A percentile compares a stretch with the other conserved stretches of the same genome.
These are phyloP conservation scores for Apostichopus japonicus DNA, from an alignment of 35 echinoderm and acorn worm genomes.

Conservation along the genomic window DNA sequence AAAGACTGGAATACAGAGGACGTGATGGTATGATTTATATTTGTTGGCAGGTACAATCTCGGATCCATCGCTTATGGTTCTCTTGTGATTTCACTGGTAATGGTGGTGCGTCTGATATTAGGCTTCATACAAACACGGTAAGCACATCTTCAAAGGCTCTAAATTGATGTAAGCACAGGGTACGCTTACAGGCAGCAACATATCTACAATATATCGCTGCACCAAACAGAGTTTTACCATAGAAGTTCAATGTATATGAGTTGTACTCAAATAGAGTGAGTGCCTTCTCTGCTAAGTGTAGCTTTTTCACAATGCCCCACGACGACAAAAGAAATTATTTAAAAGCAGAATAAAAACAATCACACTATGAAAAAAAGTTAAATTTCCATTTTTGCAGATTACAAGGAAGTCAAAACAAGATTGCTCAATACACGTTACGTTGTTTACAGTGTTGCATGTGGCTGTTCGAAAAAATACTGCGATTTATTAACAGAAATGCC, in stretches of 20 bases:
- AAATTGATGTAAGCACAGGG: too few species aligned
- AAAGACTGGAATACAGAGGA: neutral
- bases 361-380: too few species aligned
- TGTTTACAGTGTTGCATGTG: constrained; percentile 91
- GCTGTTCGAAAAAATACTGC: constrained; percentile 91
- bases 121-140: constrained; percentile 92
- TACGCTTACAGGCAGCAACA: too few species aligned
- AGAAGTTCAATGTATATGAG: too few species aligned
- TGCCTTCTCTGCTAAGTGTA: too few species aligned
- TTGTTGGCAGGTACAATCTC: constrained; percentile 82
- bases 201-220: too few species aligned
- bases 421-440: constrained; percentile 68
- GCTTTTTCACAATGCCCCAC: neutral
- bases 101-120: constrained; percentile 73
- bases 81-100: constrained; percentile 85
- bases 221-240: too few species aligned
- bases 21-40: neutral
- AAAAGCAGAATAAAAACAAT: too few species aligned
- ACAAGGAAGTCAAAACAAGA: constrained; percentile 53
- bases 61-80: constrained; percentile 97
- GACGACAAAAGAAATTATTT: too few species aligned
- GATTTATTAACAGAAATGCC: constrained; percentile 96
- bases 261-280: too few species aligned
- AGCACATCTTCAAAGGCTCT: neutral
- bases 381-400: constrained; percentile 57